Conservation (phyloP, 2,888 invertebrate genomes). For the Acrobasis suavella region DNA sequence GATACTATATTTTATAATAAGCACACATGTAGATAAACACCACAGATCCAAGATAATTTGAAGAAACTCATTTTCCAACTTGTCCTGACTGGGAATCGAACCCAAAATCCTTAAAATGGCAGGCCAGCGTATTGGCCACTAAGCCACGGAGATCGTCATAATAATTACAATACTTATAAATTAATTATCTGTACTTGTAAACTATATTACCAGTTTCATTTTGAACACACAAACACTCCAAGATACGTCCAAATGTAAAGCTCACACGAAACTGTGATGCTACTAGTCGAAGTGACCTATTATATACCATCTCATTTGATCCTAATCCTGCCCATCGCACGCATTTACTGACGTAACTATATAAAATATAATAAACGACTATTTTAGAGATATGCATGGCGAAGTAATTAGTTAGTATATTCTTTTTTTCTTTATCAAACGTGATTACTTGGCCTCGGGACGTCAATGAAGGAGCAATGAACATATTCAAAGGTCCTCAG, state of each 20-base stretch:
- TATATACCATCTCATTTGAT: constrained; percentile 64
- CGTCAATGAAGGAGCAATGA: constrained; percentile 50
- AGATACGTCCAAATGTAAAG: constrained; percentile 48
- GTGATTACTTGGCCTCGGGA: constrained; percentile 59
- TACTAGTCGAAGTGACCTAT: constrained; percentile 54
- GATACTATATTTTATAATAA: too few species aligned
- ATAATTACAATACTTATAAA: too few species aligned
- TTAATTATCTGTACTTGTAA: too few species aligned
- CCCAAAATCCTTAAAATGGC: too few species aligned
- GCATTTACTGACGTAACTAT: constrained; percentile 62
- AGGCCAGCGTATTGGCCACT: too few species aligned
- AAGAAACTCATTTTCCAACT: too few species aligned
- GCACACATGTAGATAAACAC: too few species aligned
- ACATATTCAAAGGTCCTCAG: constrained; percentile 55
- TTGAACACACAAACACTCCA: constrained; percentile 40
- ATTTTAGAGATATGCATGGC: constrained; percentile 52
- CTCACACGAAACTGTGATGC: constrained; percentile 51
- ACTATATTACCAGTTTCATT: constrained; percentile 73
- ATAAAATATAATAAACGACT: constrained; percentile 50
- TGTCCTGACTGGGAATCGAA: too few species aligned
- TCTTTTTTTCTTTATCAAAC: constrained; percentile 48
- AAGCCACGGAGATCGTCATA: too few species aligned
- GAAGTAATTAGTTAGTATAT: constrained; percentile 60
- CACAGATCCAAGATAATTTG: too few species aligned
- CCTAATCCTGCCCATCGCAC: constrained; percentile 63